phyloP scores from a whole-genome alignment of 1,140 invertebrate genomes.

The Drosophila subpulchrella region DNA sequence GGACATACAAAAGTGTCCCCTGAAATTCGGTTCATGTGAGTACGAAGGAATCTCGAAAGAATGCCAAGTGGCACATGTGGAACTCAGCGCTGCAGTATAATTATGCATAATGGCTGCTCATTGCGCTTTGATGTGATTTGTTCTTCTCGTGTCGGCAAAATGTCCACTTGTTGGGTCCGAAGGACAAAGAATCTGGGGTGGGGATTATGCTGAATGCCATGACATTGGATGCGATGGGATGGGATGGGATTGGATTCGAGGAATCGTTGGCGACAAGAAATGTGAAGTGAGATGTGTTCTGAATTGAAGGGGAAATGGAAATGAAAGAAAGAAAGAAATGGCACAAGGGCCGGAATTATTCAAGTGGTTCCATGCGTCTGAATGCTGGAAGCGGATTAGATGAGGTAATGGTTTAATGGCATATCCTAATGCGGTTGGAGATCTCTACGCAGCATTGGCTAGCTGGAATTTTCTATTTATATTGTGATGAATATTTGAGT shows the following conservation, averaged over 20 bases:
- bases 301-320: slow-evolving; percentile 17
- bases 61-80: slow-evolving; percentile 6
- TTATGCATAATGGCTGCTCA: slow-evolving; percentile 72
- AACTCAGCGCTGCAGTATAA: slow-evolving; percentile 50
- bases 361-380: slow-evolving; percentile 31
- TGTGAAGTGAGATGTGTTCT: slow-evolving; percentile 28
- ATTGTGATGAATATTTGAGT: background rate
- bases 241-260: slow-evolving; percentile 2
- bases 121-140: slow-evolving; percentile 68
- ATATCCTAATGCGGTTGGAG: slow-evolving; percentile 6
- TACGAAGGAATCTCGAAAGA: slow-evolving; percentile 23
- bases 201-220: slow-evolving; percentile 48
- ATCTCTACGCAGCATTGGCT: background rate
- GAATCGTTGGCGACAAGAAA: slow-evolving; percentile 10
- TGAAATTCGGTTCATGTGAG: slow-evolving; percentile 95
- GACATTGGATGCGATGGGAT: slow-evolving; percentile 44
- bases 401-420: slow-evolving; percentile 22
- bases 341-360: slow-evolving; percentile 27
- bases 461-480: background rate
- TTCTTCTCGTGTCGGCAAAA: slow-evolving; percentile 26
- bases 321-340: slow-evolving; percentile 15
- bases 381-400: slow-evolving; percentile 26
- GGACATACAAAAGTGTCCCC: slow-evolving; percentile 94
- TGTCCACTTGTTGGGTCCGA: slow-evolving; percentile 61
- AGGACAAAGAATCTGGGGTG: slow-evolving; percentile 20